Percentiles rank a stretch among this genome's conserved stretches.
Evolutionary conservation across 1,140 invertebrate species (phyloP).

Genomic region (Drosophila parvula): DNA sequence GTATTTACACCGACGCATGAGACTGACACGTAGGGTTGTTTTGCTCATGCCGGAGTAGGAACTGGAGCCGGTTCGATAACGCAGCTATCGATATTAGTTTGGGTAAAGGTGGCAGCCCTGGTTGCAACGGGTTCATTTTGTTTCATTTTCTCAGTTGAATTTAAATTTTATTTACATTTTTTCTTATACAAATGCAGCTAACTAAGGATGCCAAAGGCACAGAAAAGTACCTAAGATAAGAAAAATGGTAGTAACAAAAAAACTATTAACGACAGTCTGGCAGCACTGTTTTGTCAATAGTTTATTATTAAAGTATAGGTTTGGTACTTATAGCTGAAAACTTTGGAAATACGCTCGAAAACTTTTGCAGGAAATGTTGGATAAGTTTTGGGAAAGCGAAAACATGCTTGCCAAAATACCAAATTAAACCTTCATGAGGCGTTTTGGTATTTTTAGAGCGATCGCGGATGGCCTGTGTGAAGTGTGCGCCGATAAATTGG

Average conservation of each 20-base stretch:
- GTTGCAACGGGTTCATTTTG: neutral
- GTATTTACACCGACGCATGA: constrained; percentile 65
- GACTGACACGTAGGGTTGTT: constrained; percentile 47
- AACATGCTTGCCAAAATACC: neutral
- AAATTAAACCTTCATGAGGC: neutral
- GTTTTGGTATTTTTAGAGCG: constrained; percentile 23
- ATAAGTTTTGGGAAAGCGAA: neutral
- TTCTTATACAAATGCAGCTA: neutral
- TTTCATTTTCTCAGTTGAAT: neutral
- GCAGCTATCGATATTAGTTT: neutral
- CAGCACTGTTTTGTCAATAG: neutral
- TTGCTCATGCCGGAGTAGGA: constrained; percentile 11
- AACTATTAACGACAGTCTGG: neutral
- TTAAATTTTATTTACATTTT: neutral
- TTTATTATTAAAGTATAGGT: neutral
- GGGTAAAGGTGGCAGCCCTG: neutral
- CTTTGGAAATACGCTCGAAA: neutral
- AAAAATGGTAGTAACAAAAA: neutral
- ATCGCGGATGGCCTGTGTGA: neutral
- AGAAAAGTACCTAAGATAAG: neutral
- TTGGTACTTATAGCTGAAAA: too few relatives aligned
- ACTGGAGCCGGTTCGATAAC: constrained; percentile 6
- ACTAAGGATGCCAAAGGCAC: neutral
- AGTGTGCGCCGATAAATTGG: constrained; percentile 4
- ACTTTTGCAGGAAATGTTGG: neutral